Percentiles rank a stretch among this genome's conserved stretches.
Evolutionary conservation across 2,888 invertebrate genomes (phyloP).

Genomic region (Cephus sareptanus): DNA sequence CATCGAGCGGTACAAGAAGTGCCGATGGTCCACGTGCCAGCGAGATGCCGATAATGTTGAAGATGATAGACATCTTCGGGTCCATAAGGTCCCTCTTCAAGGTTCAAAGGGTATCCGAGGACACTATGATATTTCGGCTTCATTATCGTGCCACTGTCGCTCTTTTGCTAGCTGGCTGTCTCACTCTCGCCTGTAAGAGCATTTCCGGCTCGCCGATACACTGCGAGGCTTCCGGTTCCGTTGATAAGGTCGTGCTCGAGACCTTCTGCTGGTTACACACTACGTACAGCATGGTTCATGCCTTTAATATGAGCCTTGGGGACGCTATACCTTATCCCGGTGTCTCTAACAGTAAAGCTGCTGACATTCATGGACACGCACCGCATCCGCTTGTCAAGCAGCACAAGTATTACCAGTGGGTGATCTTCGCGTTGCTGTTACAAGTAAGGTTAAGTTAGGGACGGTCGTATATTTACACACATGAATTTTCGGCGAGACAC

Average conservation of each 20-base stretch:
- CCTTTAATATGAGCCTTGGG: slow-evolving; percentile 74
- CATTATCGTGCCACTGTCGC: slow-evolving; percentile 69
- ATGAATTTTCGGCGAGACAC: not conserved
- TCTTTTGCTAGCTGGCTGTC: slow-evolving; percentile 67
- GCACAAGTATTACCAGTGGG: slow-evolving; percentile 73
- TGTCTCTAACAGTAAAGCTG: slow-evolving; percentile 73
- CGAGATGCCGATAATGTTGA: slow-evolving; percentile 61
- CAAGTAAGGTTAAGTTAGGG: slow-evolving; percentile 64
- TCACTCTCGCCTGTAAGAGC: slow-evolving; percentile 68
- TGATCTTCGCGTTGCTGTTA: slow-evolving; percentile 70
- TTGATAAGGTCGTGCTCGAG: slow-evolving; percentile 82
- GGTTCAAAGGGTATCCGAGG: slow-evolving; percentile 61
- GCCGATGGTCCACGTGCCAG: not conserved
- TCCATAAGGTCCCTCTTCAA: slow-evolving; percentile 62
- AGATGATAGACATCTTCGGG: slow-evolving; percentile 64
- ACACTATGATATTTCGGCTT: slow-evolving; percentile 67
- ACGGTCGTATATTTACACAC: not conserved
- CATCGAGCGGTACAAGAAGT: not conserved
- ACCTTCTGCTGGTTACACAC: slow-evolving; percentile 95
- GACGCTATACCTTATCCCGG: slow-evolving; percentile 83
- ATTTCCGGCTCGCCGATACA: slow-evolving; percentile 66
- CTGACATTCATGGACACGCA: slow-evolving; percentile 68
- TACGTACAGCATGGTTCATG: slow-evolving; percentile 83
- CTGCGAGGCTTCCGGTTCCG: slow-evolving; percentile 63
- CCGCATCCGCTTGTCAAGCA: slow-evolving; percentile 62